A percentile compares a stretch with the other conserved stretches of the same genome.
These are phyloP conservation scores for Antechinus flavipes DNA, from an alignment of 2,113 vertebrate genomes.

Conservation along the genomic window DNA sequence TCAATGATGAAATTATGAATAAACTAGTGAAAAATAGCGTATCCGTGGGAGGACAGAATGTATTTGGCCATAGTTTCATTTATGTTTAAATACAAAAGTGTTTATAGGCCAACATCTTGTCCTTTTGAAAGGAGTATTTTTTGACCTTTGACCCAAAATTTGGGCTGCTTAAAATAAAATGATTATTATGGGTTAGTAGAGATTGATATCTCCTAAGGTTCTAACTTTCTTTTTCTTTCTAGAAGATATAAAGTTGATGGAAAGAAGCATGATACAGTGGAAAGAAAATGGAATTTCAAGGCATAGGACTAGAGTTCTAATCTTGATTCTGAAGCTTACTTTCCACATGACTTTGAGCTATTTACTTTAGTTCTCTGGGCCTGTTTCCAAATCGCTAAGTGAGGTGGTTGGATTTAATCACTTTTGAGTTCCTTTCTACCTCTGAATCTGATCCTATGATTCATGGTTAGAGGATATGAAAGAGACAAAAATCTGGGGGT, in stretches of 20 bases:
- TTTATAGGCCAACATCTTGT: constrained; percentile 58
- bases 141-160: constrained; percentile 39
- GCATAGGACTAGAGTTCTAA: background rate
- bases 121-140: constrained; percentile 59
- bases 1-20: constrained; percentile 77
- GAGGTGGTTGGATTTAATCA: background rate
- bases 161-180: background rate
- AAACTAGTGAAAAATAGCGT: constrained; percentile 78
- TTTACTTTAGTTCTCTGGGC: background rate
- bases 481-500: background rate
- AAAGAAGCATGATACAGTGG: background rate
- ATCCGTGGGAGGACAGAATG: constrained; percentile 69
- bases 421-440: background rate
- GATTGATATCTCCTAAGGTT: background rate
- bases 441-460: background rate
- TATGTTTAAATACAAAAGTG: constrained; percentile 61
- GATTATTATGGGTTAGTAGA: background rate
- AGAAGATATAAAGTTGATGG: background rate
- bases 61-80: constrained; percentile 67
- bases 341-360: background rate
- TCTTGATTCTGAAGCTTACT: background rate
- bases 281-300: background rate
- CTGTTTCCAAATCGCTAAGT: background rate
- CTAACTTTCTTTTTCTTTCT: background rate
- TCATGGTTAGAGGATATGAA: background rate